These are phyloP conservation scores for Chrysochloris asiatica DNA, from an alignment of 2,113 vertebrate genomes.

Conservation along the genomic window DNA sequence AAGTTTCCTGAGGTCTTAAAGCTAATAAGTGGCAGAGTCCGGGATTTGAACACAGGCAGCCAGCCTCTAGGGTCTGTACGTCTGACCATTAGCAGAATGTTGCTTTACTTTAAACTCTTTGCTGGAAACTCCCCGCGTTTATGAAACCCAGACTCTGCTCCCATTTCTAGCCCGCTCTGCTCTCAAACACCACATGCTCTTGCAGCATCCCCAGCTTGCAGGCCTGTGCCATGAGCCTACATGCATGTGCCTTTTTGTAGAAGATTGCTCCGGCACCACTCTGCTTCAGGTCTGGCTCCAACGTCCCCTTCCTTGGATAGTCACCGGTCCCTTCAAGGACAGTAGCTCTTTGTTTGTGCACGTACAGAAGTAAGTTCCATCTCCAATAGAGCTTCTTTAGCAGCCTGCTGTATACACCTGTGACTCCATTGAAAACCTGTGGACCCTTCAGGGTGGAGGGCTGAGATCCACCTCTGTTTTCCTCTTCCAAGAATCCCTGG, in stretches of 20 bases:
- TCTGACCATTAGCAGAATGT: no score
- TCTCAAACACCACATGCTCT: neutral
- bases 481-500: neutral
- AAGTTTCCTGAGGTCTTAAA: neutral
- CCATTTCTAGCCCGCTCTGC: accelerated
- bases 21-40: neutral
- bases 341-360: neutral
- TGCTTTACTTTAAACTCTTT: no score
- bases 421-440: neutral
- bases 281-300: neutral
- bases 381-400: no score
- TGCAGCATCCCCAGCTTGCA: neutral
- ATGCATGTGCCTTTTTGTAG: accelerated
- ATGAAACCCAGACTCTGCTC: neutral
- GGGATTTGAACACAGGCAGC: neutral
- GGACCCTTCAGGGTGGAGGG: neutral
- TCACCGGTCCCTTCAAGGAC: neutral
- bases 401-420: neutral
- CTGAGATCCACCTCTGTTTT: neutral
- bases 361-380: no score
- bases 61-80: no score
- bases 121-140: no score
- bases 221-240: neutral
- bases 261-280: neutral
- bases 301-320: accelerated